These are phyloP conservation scores for Trigoniulus corallinus DNA, from an alignment of 1,140 invertebrate species.

Conservation along the genomic window DNA sequence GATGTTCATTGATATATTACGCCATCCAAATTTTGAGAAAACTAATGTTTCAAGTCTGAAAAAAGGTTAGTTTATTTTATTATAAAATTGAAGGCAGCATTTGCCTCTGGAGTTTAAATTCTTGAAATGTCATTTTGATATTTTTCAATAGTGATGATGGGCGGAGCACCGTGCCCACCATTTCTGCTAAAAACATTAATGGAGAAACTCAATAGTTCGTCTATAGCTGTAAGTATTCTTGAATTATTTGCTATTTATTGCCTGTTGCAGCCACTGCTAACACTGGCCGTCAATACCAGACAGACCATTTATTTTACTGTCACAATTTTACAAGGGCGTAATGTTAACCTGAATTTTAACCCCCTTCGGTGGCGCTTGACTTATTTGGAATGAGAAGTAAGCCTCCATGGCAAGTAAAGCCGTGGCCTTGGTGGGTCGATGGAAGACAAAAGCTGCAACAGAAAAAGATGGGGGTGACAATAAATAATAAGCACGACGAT, in stretches of 20 bases:
- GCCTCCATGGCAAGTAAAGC: too few relatives aligned
- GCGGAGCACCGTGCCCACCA: conserved; percentile 56
- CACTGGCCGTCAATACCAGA: too few relatives aligned
- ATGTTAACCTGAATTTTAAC: too few relatives aligned
- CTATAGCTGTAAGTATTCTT: conserved; percentile 28
- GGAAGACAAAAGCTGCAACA: too few relatives aligned
- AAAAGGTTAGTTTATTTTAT: conserved; percentile 35
- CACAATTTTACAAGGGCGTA: too few relatives aligned
- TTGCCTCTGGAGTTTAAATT: background rate
- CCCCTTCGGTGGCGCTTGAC: too few relatives aligned
- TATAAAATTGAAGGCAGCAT: background rate
- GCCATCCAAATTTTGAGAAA: conserved; percentile 23
- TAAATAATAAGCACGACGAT: too few relatives aligned
- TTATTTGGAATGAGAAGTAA: too few relatives aligned
- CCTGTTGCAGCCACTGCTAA: too few relatives aligned
- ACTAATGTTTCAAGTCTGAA: conserved; percentile 28
- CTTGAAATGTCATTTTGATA: conserved; percentile 9
- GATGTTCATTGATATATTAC: conserved; percentile 80
- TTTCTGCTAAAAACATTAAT: conserved; percentile 46
- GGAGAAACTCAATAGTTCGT: conserved; percentile 27
- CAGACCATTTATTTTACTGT: too few relatives aligned
- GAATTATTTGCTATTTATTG: background rate
- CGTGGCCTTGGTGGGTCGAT: too few relatives aligned
- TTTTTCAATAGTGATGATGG: conserved; percentile 42
- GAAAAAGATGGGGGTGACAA: too few relatives aligned